Conservation (phyloP, 2,113 vertebrate genomes). For the Sceloporus tristichus region DNA sequence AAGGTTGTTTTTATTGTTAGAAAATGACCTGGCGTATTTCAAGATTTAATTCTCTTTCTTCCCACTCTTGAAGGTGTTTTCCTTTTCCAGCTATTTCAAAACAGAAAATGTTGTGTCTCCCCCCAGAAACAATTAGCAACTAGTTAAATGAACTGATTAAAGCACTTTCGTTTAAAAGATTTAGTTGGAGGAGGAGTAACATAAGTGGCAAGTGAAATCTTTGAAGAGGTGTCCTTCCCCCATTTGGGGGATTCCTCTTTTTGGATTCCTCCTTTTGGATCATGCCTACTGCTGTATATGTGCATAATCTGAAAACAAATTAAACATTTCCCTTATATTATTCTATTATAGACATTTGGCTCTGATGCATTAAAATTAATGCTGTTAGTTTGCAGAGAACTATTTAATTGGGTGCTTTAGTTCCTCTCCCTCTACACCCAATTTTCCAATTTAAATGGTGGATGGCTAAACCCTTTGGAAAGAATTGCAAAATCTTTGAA, state of each 20-base stretch:
- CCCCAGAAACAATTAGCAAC: slow-evolving; percentile 4
- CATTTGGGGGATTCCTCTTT: neutral
- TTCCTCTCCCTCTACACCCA: no score
- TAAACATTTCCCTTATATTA: no score
- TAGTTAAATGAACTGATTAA: slow-evolving; percentile 22
- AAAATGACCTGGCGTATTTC: no score
- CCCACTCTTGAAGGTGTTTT: neutral
- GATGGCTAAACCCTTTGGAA: no score
- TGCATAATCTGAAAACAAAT: neutral
- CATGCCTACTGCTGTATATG: neutral
- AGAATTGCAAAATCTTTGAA: no score
- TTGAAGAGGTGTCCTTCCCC: neutral
- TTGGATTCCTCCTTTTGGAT: neutral
- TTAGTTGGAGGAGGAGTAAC: neutral
- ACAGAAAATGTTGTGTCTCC: neutral
- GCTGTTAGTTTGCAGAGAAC: no score
- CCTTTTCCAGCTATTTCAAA: neutral
- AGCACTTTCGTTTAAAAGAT: neutral
- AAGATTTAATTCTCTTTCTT: no score
- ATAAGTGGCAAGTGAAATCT: neutral
- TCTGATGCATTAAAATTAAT: no score
- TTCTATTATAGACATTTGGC: no score
- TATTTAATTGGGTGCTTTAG: no score
- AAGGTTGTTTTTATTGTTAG: neutral
- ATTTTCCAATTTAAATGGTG: no score